phyloP scores from a whole-genome alignment of 1,140 invertebrate genomes.

The Pogonus chalceus region DNA sequence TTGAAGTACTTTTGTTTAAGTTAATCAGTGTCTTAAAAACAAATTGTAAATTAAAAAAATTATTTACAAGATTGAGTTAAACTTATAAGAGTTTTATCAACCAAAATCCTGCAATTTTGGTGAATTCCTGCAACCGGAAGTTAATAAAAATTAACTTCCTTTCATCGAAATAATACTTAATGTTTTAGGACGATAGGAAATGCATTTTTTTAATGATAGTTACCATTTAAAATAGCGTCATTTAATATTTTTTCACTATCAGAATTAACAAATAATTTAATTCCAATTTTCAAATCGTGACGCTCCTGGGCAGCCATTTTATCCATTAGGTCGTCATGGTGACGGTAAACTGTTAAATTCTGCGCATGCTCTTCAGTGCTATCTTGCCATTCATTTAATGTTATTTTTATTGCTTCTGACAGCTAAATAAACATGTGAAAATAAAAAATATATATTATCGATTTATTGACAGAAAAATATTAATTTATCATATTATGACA shows the following conservation, averaged over 20 bases:
- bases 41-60: constrained; percentile 27
- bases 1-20: no score
- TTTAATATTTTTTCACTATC: constrained; percentile 40
- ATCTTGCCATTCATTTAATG: constrained; percentile 44
- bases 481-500: no score
- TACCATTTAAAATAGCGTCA: constrained; percentile 48
- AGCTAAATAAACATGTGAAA: constrained; percentile 50
- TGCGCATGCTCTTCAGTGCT: constrained; percentile 23
- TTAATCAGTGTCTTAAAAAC: constrained; percentile 25
- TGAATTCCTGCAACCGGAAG: no score
- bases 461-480: no score
- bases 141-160: no score
- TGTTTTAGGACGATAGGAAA: no score
- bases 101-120: no score
- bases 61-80: no score
- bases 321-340: constrained; percentile 43
- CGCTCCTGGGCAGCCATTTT: constrained; percentile 49
- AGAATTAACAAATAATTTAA: constrained; percentile 52
- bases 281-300: constrained; percentile 52
- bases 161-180: no score
- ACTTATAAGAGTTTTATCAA: no score
- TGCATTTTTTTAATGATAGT: constrained; percentile 18
- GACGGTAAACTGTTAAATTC: constrained; percentile 30
- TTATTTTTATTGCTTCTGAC: constrained; percentile 58
- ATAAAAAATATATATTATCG: not conserved